A percentile compares a stretch with the other conserved stretches of the same genome.
Conservation (phyloP, 2,888 invertebrate genomes). For the Rhamnusium bicolor region DNA sequence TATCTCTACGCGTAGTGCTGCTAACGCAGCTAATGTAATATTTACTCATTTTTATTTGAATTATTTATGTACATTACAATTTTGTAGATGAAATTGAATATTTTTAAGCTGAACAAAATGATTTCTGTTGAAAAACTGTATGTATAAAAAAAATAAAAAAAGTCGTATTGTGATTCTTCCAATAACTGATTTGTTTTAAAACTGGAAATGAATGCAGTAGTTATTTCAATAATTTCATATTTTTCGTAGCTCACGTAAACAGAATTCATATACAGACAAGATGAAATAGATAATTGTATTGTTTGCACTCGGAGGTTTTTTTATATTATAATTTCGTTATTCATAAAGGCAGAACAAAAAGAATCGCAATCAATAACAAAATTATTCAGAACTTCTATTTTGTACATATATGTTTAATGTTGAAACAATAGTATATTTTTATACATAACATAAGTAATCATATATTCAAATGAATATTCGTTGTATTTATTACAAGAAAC, state of each 20-base stretch:
- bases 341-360: slow-evolving; percentile 25
- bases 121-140: slow-evolving; percentile 49
- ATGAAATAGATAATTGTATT: slow-evolving; percentile 26
- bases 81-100: slow-evolving; percentile 64
- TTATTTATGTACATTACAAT: slow-evolving; percentile 57
- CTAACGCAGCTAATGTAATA: slow-evolving; percentile 52
- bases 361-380: slow-evolving; percentile 24
- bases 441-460: not conserved
- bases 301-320: slow-evolving; percentile 28
- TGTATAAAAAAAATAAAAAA: slow-evolving; percentile 33
- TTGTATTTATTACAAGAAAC: not conserved
- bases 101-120: slow-evolving; percentile 56
- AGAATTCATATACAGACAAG: slow-evolving; percentile 16
- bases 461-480: not conserved
- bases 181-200: slow-evolving; percentile 55
- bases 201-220: slow-evolving; percentile 48
- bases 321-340: slow-evolving; percentile 24
- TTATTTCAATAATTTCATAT: slow-evolving; percentile 21
- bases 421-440: slow-evolving; percentile 4
- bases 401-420: not conserved
- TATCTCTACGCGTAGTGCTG: slow-evolving; percentile 52
- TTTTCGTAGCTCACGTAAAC: slow-evolving; percentile 29
- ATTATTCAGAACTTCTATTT: slow-evolving; percentile 15
- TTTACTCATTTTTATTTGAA: slow-evolving; percentile 57
- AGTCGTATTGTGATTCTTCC: slow-evolving; percentile 39